These are phyloP conservation scores for Aphelenchoides besseyi DNA, from an alignment of 1,140 invertebrate genomes.

Conservation along the genomic window DNA sequence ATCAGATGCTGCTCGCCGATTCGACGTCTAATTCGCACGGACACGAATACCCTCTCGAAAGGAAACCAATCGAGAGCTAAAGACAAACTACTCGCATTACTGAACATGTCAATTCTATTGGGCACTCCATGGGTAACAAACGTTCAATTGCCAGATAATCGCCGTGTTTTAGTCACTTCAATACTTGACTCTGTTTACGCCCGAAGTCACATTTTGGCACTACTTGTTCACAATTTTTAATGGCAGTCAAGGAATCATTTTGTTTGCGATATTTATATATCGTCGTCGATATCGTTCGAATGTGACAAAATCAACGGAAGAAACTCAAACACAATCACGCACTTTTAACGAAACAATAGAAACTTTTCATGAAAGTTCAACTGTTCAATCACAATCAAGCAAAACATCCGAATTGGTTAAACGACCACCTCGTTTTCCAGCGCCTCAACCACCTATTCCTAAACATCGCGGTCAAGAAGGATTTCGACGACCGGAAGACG, in stretches of 20 bases:
- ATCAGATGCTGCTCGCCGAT: conserved; percentile 18
- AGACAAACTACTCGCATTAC: conserved; percentile 21
- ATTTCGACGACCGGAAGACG: background rate
- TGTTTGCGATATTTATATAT: conserved; percentile 42
- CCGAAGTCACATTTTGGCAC: conserved; percentile 44
- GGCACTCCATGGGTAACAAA: conserved; percentile 29
- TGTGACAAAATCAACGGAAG: background rate
- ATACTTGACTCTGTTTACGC: conserved; percentile 49
- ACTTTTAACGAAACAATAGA: background rate
- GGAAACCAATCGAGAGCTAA: conserved; percentile 10
- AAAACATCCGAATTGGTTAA: background rate
- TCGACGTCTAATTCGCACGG: conserved; percentile 8
- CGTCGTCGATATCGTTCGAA: conserved; percentile 15
- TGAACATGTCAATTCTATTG: conserved; percentile 23
- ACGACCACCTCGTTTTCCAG: background rate
- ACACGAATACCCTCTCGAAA: conserved; percentile 11
- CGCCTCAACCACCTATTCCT: background rate
- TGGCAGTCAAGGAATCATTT: conserved; percentile 47
- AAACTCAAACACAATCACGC: background rate
- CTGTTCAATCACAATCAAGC: background rate
- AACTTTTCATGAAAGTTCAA: background rate
- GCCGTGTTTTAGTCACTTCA: conserved; percentile 41
- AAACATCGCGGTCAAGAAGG: background rate
- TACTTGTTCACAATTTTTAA: conserved; percentile 51
- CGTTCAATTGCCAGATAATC: background rate